Evolutionary conservation across 2,797 vertebrate species (phyloP).

Genomic region (Sciaenops ocellatus): DNA sequence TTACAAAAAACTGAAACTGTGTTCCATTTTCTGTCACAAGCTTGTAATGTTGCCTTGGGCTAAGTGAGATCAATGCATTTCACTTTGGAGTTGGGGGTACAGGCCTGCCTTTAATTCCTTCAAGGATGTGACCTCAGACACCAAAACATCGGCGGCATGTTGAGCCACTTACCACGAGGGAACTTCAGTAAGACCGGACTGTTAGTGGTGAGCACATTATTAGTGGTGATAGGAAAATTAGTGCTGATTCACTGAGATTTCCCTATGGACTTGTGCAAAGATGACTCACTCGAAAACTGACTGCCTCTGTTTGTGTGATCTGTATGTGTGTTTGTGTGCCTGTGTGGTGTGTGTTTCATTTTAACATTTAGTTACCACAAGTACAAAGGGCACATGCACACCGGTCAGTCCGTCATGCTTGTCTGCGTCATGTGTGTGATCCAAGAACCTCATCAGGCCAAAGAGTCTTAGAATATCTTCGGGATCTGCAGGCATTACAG

Average conservation of each 20-base stretch:
- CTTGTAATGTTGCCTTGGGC: slow-evolving; percentile 69
- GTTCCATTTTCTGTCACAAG: slow-evolving; percentile 59
- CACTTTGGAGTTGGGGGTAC: slow-evolving; percentile 66
- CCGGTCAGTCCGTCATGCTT: slow-evolving; percentile 66
- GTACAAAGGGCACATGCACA: slow-evolving; percentile 53
- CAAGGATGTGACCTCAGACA: slow-evolving; percentile 88
- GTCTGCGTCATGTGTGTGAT: slow-evolving; percentile 74
- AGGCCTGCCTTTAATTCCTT: slow-evolving; percentile 85
- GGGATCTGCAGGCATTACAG: slow-evolving; percentile 80
- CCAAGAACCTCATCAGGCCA: slow-evolving; percentile 77
- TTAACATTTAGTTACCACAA: slow-evolving; percentile 49
- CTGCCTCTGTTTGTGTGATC: slow-evolving; percentile 64
- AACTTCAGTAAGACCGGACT: slow-evolving; percentile 73
- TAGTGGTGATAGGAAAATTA: slow-evolving; percentile 82
- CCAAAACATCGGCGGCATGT: slow-evolving; percentile 81
- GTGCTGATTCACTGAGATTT: slow-evolving; percentile 79
- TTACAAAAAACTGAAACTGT: slow-evolving; percentile 51
- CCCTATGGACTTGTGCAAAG: slow-evolving; percentile 57
- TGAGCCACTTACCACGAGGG: slow-evolving; percentile 84
- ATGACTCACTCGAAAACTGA: slow-evolving; percentile 72
- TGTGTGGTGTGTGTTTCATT: slow-evolving; percentile 34
- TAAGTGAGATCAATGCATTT: slow-evolving; percentile 80
- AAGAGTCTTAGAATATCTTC: slow-evolving; percentile 76
- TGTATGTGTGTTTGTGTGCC: slow-evolving; percentile 39
- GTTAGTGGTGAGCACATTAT: slow-evolving; percentile 73